These are phyloP conservation scores for Pseudolycoriella hygida DNA, from an alignment of 2,888 invertebrate genomes.

Conservation along the genomic window DNA sequence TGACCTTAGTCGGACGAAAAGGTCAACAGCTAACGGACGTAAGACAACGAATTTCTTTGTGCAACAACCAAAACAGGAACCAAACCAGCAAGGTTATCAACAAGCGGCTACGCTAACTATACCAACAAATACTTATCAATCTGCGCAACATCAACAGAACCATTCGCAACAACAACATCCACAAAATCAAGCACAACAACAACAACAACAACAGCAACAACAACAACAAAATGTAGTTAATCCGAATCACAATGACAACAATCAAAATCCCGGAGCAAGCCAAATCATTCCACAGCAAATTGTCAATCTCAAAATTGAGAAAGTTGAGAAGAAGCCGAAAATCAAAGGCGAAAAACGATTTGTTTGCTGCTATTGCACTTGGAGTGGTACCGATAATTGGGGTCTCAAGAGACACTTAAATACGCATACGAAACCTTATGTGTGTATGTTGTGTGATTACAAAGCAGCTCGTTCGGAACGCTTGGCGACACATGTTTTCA, in stretches of 20 bases:
- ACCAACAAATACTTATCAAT: constrained; percentile 1
- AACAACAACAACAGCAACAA: constrained; percentile 39
- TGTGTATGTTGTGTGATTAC: constrained; percentile 80
- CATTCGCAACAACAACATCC: constrained; percentile 20
- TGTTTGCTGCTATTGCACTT: constrained; percentile 78
- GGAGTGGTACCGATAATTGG: constrained; percentile 90
- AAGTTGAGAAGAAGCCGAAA: neutral
- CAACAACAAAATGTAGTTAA: constrained; percentile 17
- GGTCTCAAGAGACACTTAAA: constrained; percentile 81
- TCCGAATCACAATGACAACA: constrained; percentile 7
- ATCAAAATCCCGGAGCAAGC: neutral
- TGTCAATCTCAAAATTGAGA: constrained; percentile 12
- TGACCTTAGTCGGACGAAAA: constrained; percentile 64
- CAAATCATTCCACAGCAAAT: constrained; percentile 19
- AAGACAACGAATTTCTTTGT: constrained; percentile 4
- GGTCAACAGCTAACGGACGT: constrained; percentile 15
- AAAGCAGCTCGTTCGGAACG: constrained; percentile 84
- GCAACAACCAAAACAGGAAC: constrained; percentile 6
- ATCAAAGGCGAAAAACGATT: constrained; percentile 50
- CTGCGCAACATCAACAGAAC: constrained; percentile 13
- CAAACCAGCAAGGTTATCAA: constrained; percentile 3
- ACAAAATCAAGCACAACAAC: constrained; percentile 23
- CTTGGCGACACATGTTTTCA: constrained; percentile 73
- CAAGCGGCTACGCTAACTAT: constrained; percentile 6
- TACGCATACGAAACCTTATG: constrained; percentile 82